These are phyloP conservation scores for Gibbula magus DNA, from an alignment of 2,888 invertebrate genomes.

Conservation along the genomic window DNA sequence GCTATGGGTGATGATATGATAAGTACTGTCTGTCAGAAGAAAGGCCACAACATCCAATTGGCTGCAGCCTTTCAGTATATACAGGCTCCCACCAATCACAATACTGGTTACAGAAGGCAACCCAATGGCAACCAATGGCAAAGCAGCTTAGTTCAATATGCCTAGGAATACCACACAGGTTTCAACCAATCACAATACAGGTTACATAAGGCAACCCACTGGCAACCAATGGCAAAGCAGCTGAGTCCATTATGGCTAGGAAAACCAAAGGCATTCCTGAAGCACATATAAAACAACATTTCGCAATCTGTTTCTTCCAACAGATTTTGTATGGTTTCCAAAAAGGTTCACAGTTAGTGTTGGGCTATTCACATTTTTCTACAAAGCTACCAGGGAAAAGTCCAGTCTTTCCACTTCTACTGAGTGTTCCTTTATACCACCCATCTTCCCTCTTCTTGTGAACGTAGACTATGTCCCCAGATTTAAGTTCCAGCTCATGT, in stretches of 20 bases:
- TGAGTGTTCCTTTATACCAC: slow-evolving; percentile 95
- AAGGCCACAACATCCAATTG: slow-evolving; percentile 14
- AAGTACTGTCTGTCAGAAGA: slow-evolving; percentile 6
- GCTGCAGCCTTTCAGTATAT: neutral
- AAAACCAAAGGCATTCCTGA: neutral
- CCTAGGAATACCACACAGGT: neutral
- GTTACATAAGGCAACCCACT: neutral
- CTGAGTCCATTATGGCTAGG: neutral
- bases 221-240: neutral
- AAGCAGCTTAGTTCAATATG: slow-evolving; percentile 10
- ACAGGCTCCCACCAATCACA: slow-evolving; percentile 9
- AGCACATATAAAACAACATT: slow-evolving; percentile 11
- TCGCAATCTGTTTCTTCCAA: neutral
- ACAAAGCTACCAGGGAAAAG: slow-evolving; percentile 96
- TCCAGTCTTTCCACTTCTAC: slow-evolving; percentile 93
- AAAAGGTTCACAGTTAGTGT: neutral
- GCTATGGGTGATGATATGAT: too few relatives aligned
- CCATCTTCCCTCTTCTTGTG: slow-evolving; percentile 94
- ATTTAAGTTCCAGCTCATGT: slow-evolving; percentile 90
- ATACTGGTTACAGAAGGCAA: slow-evolving; percentile 23
- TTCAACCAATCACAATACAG: neutral
- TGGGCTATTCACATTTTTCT: slow-evolving; percentile 53
- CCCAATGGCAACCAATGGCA: slow-evolving; percentile 19
- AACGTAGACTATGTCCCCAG: slow-evolving; percentile 93
- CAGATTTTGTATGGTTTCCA: neutral